A percentile compares a stretch with the other conserved stretches of the same genome.
Evolutionary conservation across 1,140 invertebrate species (phyloP).

Genomic region (Lasaia peninsularis): DNA sequence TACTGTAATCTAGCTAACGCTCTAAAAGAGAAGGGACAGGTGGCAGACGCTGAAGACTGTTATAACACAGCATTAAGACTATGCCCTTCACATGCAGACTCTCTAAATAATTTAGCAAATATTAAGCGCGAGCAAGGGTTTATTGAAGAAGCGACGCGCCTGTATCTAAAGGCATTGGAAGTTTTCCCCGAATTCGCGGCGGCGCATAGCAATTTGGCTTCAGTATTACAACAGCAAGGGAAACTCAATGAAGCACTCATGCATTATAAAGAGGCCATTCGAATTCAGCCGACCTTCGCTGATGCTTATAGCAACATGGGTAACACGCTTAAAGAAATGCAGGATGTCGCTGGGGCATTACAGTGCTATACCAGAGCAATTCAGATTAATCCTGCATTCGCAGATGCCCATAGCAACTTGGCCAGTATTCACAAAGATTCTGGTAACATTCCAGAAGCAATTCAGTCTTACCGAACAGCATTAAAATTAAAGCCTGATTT

Average conservation of each 20-base stretch:
- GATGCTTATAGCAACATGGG: slow-evolving; percentile 99
- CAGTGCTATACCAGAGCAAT: slow-evolving; percentile 99
- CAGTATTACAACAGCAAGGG: slow-evolving; percentile 98
- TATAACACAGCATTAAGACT: slow-evolving; percentile 97
- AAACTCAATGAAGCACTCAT: slow-evolving; percentile 97
- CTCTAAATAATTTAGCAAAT: slow-evolving; percentile 98
- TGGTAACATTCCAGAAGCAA: slow-evolving; percentile 99
- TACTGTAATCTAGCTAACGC: slow-evolving; percentile 99
- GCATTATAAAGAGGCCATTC: slow-evolving; percentile 99
- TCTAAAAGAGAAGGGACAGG: slow-evolving; percentile 97
- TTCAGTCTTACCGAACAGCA: slow-evolving; percentile 97
- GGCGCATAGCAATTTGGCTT: slow-evolving; percentile 98
- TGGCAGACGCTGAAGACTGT: slow-evolving; percentile 97
- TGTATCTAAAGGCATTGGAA: slow-evolving; percentile 94
- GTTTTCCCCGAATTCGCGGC: slow-evolving; percentile 99
- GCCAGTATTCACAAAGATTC: slow-evolving; percentile 99
- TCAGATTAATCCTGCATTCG: slow-evolving; percentile 98
- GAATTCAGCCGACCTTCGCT: slow-evolving; percentile 96
- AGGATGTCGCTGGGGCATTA: slow-evolving; percentile 96
- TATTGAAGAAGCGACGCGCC: slow-evolving; percentile 96
- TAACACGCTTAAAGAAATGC: slow-evolving; percentile 99
- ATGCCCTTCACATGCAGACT: slow-evolving; percentile 98
- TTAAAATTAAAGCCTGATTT: slow-evolving; percentile 98
- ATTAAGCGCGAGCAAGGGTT: slow-evolving; percentile 93
- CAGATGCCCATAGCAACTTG: slow-evolving; percentile 98